These are phyloP conservation scores for Falco punctatus DNA, from an alignment of 2,113 vertebrate species.

Conservation along the genomic window DNA sequence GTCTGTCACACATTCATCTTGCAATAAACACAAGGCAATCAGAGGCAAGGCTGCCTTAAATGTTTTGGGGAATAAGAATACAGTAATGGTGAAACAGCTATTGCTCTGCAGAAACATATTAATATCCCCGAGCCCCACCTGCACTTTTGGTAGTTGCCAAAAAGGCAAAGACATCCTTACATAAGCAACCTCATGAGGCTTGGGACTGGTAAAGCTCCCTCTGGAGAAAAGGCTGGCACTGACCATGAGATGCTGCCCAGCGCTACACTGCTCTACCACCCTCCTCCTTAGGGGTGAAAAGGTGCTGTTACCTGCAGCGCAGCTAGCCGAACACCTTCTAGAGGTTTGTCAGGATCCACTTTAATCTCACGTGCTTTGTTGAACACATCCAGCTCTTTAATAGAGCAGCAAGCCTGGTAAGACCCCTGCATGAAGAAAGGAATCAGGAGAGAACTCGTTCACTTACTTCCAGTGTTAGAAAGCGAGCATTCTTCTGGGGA, in stretches of 20 bases:
- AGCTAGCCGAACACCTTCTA: slow-evolving; percentile 88
- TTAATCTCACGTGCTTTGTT: slow-evolving; percentile 81
- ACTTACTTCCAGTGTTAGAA: slow-evolving; percentile 87
- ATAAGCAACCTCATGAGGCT: accelerated
- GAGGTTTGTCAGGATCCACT: slow-evolving; percentile 95
- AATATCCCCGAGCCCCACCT: background rate
- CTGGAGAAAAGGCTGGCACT: accelerated
- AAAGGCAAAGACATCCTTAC: background rate
- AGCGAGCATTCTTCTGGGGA: slow-evolving; percentile 86
- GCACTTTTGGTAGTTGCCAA: background rate
- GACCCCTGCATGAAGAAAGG: slow-evolving; percentile 79
- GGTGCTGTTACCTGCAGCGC: slow-evolving; percentile 84
- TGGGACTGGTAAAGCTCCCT: background rate
- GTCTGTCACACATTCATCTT: background rate
- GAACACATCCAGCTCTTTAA: slow-evolving; percentile 82
- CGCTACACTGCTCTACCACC: background rate
- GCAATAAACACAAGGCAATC: background rate
- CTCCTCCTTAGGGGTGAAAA: background rate
- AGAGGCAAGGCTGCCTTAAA: background rate
- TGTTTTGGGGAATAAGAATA: background rate
- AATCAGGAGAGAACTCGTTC: background rate
- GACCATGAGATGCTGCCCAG: background rate
- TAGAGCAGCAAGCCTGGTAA: slow-evolving; percentile 73
- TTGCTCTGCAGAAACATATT: background rate
- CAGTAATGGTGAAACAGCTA: background rate